These are phyloP conservation scores for Galerucella calmariensis DNA, from an alignment of 2,888 invertebrate genomes.

Conservation along the genomic window DNA sequence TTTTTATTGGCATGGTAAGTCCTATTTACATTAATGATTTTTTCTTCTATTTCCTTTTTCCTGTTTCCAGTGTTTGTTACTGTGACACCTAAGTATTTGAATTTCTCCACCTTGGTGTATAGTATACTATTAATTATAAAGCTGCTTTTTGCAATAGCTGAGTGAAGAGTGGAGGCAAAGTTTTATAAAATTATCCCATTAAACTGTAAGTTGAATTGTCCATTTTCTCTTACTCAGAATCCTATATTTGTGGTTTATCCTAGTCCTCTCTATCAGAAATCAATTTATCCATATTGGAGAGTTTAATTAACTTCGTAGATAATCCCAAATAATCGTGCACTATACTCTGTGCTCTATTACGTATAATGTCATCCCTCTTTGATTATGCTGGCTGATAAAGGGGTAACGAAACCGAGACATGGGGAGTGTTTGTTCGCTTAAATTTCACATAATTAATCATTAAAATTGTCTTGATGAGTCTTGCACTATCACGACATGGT, in stretches of 20 bases:
- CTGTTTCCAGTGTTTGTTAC: too few species aligned
- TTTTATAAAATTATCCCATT: too few species aligned
- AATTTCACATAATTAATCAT: neutral
- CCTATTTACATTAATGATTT: too few species aligned
- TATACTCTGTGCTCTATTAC: neutral
- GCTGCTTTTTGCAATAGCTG: too few species aligned
- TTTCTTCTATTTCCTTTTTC: too few species aligned
- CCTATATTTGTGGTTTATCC: neutral
- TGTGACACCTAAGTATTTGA: too few species aligned
- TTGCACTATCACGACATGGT: neutral
- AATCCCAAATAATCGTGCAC: constrained; percentile 7
- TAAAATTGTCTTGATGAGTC: neutral
- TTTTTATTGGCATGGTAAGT: too few species aligned
- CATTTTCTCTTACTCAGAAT: too few species aligned
- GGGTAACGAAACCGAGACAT: neutral
- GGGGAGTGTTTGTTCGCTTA: neutral
- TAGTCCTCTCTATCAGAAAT: neutral
- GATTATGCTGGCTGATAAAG: neutral
- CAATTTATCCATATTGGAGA: neutral
- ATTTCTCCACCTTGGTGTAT: too few species aligned
- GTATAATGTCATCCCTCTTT: neutral
- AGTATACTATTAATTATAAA: too few species aligned
- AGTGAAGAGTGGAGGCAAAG: too few species aligned
- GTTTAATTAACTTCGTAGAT: constrained; percentile 1
- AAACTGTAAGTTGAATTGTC: too few species aligned